phyloP scores from a whole-genome alignment of 2,888 invertebrate species.

The Elmis aenea region DNA sequence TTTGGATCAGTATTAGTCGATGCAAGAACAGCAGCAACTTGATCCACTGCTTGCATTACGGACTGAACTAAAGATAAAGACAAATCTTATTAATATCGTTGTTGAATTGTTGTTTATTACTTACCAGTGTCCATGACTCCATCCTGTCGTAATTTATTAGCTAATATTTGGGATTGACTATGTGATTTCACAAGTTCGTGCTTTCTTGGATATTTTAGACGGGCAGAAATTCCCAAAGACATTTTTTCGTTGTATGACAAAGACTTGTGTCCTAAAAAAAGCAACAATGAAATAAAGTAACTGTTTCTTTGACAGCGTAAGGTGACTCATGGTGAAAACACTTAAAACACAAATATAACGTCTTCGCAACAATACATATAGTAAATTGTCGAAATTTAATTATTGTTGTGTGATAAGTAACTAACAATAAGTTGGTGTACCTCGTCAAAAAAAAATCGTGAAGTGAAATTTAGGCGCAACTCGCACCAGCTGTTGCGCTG shows the following conservation, averaged over 20 bases:
- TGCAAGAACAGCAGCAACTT: conserved; percentile 70
- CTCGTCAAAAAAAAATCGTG: conserved; percentile 25
- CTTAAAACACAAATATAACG: conserved; percentile 8
- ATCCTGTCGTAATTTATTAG: conserved; percentile 45
- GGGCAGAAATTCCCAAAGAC: conserved; percentile 44
- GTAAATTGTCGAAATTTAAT: not conserved
- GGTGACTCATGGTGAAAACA: conserved; percentile 34
- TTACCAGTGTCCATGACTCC: conserved; percentile 45
- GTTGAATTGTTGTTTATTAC: not conserved
- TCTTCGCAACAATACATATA: not conserved
- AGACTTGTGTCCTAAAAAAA: conserved; percentile 29
- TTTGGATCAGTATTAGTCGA: conserved; percentile 68
- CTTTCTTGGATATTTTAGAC: conserved; percentile 43
- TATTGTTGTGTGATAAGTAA: conserved; percentile 2
- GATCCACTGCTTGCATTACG: conserved; percentile 76
- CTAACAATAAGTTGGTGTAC: conserved; percentile 14
- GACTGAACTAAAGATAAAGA: conserved; percentile 64
- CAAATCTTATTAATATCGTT: conserved; percentile 5
- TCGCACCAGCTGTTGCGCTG: conserved; percentile 32
- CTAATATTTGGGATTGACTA: conserved; percentile 44
- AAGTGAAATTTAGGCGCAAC: conserved; percentile 28
- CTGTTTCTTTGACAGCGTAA: conserved; percentile 19
- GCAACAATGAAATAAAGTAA: conserved; percentile 19
- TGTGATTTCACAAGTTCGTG: conserved; percentile 44
- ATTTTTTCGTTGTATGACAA: conserved; percentile 31